Evolutionary conservation across 2,797 vertebrate species (phyloP).

Genomic region (Ceyx erithaca): DNA sequence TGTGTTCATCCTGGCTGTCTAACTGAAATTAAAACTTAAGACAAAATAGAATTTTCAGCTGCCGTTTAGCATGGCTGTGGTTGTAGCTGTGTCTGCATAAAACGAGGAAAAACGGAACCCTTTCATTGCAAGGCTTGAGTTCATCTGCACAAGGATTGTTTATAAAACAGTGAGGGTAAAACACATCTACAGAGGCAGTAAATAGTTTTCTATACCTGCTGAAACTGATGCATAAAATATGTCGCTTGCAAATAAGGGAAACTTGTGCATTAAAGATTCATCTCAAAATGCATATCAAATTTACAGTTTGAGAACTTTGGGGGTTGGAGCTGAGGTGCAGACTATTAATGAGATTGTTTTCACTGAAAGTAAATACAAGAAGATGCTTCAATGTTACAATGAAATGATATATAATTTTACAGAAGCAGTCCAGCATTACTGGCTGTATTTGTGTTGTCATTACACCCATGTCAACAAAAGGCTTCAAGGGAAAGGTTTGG

Average conservation of each 20-base stretch:
- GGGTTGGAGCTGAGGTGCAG: not conserved
- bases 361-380: not conserved
- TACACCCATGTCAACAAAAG: not conserved
- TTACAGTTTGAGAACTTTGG: not conserved
- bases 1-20: accelerated
- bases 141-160: not conserved
- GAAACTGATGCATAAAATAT: not conserved
- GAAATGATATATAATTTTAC: not conserved
- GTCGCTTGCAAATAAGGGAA: not conserved
- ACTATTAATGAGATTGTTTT: not conserved
- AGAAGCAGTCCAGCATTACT: not conserved
- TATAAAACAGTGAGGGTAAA: not conserved
- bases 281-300: not conserved
- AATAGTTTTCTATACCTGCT: not conserved
- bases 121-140: not conserved
- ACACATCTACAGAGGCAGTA: not conserved
- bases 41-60: not conserved
- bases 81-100: not conserved
- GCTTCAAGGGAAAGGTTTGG: not conserved
- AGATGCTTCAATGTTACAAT: not conserved
- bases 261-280: not conserved
- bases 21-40: not conserved
- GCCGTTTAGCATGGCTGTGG: not conserved
- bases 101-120: not conserved
- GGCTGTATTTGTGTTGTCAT: not conserved